Evolutionary conservation across 2,113 vertebrate species (phyloP).

Genomic region (Oceanodroma tethys): DNA sequence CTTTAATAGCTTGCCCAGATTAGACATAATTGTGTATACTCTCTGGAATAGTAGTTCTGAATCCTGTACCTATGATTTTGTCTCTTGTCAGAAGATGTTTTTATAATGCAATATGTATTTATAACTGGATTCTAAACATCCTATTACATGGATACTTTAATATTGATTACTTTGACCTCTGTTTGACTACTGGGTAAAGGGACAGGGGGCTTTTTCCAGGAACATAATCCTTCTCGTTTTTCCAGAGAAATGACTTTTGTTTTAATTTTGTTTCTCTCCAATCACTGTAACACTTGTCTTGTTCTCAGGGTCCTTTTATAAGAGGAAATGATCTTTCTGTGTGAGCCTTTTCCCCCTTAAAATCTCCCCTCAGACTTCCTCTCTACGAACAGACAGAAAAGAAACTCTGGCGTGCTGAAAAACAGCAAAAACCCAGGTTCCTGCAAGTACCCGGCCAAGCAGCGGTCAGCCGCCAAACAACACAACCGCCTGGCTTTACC

Average conservation of each 20-base stretch:
- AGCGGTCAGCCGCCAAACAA: background rate
- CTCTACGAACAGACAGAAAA: background rate
- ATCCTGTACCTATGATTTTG: background rate
- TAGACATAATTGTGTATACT: background rate
- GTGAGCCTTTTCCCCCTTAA: background rate
- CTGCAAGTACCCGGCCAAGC: background rate
- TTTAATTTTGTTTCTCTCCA: background rate
- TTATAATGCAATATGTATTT: background rate
- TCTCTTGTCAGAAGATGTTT: background rate
- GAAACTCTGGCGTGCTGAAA: background rate
- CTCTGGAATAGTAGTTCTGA: background rate
- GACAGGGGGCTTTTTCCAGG: background rate
- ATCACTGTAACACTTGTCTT: background rate
- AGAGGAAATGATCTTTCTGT: background rate
- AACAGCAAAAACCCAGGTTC: background rate
- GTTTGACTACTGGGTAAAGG: background rate
- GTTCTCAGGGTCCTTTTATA: background rate
- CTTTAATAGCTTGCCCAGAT: background rate
- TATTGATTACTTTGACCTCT: slow-evolving; percentile 1
- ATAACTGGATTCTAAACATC: background rate
- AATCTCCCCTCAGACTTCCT: background rate
- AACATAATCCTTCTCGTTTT: background rate
- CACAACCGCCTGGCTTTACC: background rate
- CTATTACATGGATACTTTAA: background rate
- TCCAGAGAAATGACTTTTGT: background rate